Evolutionary conservation across 2,888 invertebrate species (phyloP).

Genomic region (Frankliniella intonsa): DNA sequence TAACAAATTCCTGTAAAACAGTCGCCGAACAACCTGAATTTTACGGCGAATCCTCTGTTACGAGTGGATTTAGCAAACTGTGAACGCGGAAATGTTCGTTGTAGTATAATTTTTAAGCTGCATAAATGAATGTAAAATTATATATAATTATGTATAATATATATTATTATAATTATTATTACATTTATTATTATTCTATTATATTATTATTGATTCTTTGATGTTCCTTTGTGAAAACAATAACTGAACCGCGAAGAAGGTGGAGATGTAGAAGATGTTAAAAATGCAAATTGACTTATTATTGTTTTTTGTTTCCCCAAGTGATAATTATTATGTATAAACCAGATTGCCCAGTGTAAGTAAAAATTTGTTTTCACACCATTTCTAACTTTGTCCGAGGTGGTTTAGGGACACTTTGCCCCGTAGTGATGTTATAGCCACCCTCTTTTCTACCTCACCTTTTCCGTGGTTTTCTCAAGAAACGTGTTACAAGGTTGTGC

Average conservation of each 20-base stretch:
- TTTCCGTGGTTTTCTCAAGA: slow-evolving; percentile 35
- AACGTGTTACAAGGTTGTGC: slow-evolving; percentile 50
- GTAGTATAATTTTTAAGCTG: slow-evolving; percentile 25
- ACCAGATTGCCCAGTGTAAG: slow-evolving; percentile 23
- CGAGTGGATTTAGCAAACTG: slow-evolving; percentile 22
- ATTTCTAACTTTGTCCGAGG: slow-evolving; percentile 20
- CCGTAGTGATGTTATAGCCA: slow-evolving; percentile 26
- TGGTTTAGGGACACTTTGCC: slow-evolving; percentile 12
- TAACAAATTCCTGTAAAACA: slow-evolving; percentile 21
- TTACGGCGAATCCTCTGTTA: slow-evolving; percentile 15
- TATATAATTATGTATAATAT: slow-evolving; percentile 26
- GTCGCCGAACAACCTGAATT: slow-evolving; percentile 12
- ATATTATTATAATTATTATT: slow-evolving; percentile 27
- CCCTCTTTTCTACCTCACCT: slow-evolving; percentile 25
- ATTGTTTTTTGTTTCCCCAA: slow-evolving; percentile 25
- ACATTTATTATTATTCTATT: slow-evolving; percentile 15
- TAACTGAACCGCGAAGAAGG: slow-evolving; percentile 26
- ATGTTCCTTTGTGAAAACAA: slow-evolving; percentile 27
- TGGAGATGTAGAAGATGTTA: slow-evolving; percentile 17
- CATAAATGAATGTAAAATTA: slow-evolving; percentile 27
- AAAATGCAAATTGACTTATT: slow-evolving; percentile 25
- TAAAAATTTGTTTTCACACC: slow-evolving; percentile 19
- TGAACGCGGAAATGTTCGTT: slow-evolving; percentile 25
- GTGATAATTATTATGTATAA: slow-evolving; percentile 27
- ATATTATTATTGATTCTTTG: slow-evolving; percentile 23